Conservation (phyloP, 2,888 invertebrate genomes). For the Trissolcus japonicus region DNA sequence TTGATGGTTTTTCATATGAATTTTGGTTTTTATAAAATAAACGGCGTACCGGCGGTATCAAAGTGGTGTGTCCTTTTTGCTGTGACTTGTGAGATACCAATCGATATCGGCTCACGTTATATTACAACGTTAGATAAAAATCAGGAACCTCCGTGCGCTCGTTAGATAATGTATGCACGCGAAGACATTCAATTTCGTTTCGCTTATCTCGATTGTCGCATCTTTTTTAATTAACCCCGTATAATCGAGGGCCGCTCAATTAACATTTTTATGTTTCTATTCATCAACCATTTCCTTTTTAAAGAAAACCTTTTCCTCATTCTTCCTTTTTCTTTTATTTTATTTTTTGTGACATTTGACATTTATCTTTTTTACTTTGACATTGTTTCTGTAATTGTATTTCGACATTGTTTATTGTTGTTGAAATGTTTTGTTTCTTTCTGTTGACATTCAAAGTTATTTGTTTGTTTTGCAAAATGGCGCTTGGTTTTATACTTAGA, state of each 20-base stretch:
- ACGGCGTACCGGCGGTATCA: conserved; percentile 14
- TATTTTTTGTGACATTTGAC: too few species aligned
- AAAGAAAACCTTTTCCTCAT: background rate
- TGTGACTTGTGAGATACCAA: conserved; percentile 23
- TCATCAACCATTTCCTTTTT: conserved; percentile 26
- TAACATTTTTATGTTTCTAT: conserved; percentile 47
- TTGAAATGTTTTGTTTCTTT: too few species aligned
- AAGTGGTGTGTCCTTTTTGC: conserved; percentile 21
- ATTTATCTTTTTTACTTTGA: too few species aligned
- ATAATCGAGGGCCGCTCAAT: conserved; percentile 25
- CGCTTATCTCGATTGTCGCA: conserved; percentile 14
- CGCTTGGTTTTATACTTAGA: too few species aligned
- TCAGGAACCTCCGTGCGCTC: conserved; percentile 1
- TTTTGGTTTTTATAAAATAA: too few species aligned
- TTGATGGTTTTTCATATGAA: too few species aligned
- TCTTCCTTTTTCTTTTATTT: background rate
- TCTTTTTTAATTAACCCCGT: conserved; percentile 43
- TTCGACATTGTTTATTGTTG: too few species aligned
- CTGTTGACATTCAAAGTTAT: too few species aligned
- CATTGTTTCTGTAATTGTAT: too few species aligned
- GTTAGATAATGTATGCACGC: conserved; percentile 36
- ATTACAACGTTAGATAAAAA: conserved; percentile 33
- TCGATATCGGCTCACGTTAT: conserved; percentile 24
- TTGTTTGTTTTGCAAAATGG: too few species aligned
- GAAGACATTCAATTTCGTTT: conserved; percentile 33